Evolutionary conservation across 2,113 vertebrate species (phyloP), one percentile per base, ranked within the genome.

Genomic region (Amblyornis subalaris): DNA sequence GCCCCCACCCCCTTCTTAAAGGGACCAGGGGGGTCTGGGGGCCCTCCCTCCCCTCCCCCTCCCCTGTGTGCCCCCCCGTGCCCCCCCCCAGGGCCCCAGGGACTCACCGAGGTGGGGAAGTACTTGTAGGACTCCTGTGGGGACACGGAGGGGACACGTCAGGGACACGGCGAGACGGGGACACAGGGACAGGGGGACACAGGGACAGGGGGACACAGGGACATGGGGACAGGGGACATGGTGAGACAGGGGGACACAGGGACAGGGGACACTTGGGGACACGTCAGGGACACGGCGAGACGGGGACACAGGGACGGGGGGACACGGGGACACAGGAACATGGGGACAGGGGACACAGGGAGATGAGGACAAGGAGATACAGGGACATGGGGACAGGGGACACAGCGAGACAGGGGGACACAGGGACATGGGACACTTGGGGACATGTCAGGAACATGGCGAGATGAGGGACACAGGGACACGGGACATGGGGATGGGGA

Each of bases 41-140:
- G 48, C 22, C 12, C 48, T 13, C 48, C 23, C 12, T 50, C 22
- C 48, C 23, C 48, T 25, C 23, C 48, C 48, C 44, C 19, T 18
- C 44, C n/a, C n/a, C n/a, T n/a, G n/a, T n/a, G 16, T 19, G 18
- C 13, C 55, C 33, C 13, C 21, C n/a, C 24, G 14, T 35, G 10
- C 38, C 26, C 33, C 24, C 44, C 12, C 23, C 36, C 29, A 29
- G 38, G 47, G 21, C 18, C 38, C 31, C 23, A n/a, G 53, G 45
- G 62, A 97, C 97, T 97, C 97, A 97, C 97, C 97, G 97, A 97
- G 91, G 97, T 88, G 94, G 97, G 97, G 95, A 97, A 97, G 94
- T 97, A 97, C 96, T 97, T 97, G 95, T 97, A 97, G 22, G 97
- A 97, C 88, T 97, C 97, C 97, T 97, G 84, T 11, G 33, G 90